phyloP scores from a whole-genome alignment of 2,797 vertebrate species.

The Philypnodon macrostomus region DNA sequence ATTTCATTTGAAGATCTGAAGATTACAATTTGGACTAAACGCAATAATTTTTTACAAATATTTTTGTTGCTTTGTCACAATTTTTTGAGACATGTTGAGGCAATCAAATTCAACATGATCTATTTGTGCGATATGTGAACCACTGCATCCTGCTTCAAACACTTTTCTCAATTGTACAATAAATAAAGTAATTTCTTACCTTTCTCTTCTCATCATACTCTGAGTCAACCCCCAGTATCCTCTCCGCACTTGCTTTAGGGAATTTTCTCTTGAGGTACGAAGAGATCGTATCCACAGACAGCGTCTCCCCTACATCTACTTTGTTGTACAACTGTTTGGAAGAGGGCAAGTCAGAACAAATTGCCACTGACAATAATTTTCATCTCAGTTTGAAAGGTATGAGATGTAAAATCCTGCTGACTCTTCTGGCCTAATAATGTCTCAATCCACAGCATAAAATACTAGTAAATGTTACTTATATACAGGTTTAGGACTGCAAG shows the following conservation, averaged over 20 bases:
- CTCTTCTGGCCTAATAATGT: slow-evolving; percentile 40
- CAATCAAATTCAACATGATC: no score
- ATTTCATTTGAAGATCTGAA: no score
- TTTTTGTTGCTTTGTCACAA: no score
- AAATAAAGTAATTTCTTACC: slow-evolving; percentile 63
- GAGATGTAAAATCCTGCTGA: slow-evolving; percentile 31
- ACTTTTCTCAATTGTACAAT: no score
- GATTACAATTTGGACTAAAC: no score
- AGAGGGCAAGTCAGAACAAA: slow-evolving; percentile 46
- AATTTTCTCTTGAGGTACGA: slow-evolving; percentile 81
- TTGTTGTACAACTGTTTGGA: slow-evolving; percentile 87
- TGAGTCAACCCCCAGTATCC: slow-evolving; percentile 81
- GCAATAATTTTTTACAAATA: no score
- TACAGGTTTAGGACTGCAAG: slow-evolving; percentile 24
- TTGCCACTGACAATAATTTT: slow-evolving; percentile 43
- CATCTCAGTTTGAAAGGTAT: slow-evolving; percentile 26
- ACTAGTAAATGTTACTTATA: slow-evolving; percentile 32
- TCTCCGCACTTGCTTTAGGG: slow-evolving; percentile 79
- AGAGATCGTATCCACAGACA: slow-evolving; percentile 81
- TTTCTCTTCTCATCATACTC: slow-evolving; percentile 84
- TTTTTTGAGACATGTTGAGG: no score
- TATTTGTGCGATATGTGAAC: no score
- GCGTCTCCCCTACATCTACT: slow-evolving; percentile 69
- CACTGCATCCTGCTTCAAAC: no score
- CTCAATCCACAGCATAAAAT: slow-evolving; percentile 32